phyloP scores from a whole-genome alignment of 2,113 vertebrate species.

The Gnathonemus longibarbis region DNA sequence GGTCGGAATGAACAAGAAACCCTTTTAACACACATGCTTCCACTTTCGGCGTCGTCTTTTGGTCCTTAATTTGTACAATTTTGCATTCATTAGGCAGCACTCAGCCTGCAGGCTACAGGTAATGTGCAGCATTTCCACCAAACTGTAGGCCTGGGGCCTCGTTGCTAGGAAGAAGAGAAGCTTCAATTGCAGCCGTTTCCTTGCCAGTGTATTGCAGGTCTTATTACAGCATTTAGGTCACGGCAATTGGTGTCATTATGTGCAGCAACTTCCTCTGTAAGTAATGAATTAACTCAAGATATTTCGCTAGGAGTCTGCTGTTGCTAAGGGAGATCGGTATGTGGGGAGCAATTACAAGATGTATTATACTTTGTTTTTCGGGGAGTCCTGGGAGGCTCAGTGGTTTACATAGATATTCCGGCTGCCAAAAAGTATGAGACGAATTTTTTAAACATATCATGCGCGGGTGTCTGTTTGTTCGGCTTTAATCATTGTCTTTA shows the following conservation, averaged over 20 bases:
- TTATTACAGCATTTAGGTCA: conserved; percentile 88
- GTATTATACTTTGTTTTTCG: conserved; percentile 29
- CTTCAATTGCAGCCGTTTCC: conserved; percentile 85
- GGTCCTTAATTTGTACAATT: conserved; percentile 58
- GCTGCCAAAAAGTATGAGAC: neutral
- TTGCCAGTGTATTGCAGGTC: conserved; percentile 73
- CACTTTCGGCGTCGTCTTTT: conserved; percentile 56
- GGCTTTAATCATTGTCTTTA: neutral
- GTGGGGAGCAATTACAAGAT: conserved; percentile 68
- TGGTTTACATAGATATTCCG: neutral
- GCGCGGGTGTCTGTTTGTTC: neutral
- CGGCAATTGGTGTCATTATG: conserved; percentile 96
- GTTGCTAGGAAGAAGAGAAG: conserved; percentile 79
- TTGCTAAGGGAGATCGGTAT: conserved; percentile 81
- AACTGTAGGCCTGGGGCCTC: conserved; percentile 58
- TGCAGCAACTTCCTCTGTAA: conserved; percentile 87
- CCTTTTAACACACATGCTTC: conserved; percentile 62
- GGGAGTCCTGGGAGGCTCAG: neutral
- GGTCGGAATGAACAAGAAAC: conserved; percentile 46
- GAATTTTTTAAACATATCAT: neutral
- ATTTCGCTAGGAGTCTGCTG: conserved; percentile 82
- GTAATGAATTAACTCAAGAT: conserved; percentile 89
- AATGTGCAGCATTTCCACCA: conserved; percentile 56
- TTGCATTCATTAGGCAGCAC: conserved; percentile 58
- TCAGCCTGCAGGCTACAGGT: conserved; percentile 61